Evolutionary conservation across 2,888 invertebrate genomes (phyloP).

Genomic region (Druceiella hillmani): DNA sequence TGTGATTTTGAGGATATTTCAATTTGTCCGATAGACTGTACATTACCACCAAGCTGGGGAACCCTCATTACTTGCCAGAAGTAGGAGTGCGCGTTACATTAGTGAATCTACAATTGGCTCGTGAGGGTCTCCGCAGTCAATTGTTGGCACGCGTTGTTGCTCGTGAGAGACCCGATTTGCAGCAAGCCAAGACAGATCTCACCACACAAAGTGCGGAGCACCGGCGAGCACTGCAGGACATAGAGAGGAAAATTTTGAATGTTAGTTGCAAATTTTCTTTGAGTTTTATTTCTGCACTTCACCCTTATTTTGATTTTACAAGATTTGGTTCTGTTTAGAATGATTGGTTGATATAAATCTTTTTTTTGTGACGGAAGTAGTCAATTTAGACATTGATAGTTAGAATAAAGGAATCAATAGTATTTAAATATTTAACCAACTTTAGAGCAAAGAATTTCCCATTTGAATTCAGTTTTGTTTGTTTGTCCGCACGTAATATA

Average conservation of each 20-base stretch:
- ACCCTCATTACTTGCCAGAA: constrained; percentile 93
- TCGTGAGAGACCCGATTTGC: constrained; percentile 85
- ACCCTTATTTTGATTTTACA: background rate
- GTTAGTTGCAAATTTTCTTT: constrained; percentile 51
- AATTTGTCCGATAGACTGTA: constrained; percentile 66
- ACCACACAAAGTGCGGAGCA: constrained; percentile 86
- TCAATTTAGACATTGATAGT: background rate
- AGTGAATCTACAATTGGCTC: constrained; percentile 90
- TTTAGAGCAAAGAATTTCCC: too few species aligned
- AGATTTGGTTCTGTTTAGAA: background rate
- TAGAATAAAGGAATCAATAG: too few species aligned
- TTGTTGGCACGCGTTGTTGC: constrained; percentile 86
- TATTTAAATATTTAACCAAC: too few species aligned
- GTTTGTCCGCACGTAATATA: too few species aligned
- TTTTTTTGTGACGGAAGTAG: too few species aligned
- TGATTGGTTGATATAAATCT: too few species aligned
- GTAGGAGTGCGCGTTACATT: constrained; percentile 87
- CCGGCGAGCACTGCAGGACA: constrained; percentile 75
- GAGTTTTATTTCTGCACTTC: background rate
- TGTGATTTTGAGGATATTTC: too few species aligned
- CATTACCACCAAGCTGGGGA: constrained; percentile 87
- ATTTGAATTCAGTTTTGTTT: too few species aligned
- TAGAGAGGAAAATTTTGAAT: constrained; percentile 84
- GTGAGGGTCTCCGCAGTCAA: constrained; percentile 84
- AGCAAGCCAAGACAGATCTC: constrained; percentile 82